phyloP scores from a whole-genome alignment of 2,113 vertebrate genomes.

The Tachuris rubrigastra region DNA sequence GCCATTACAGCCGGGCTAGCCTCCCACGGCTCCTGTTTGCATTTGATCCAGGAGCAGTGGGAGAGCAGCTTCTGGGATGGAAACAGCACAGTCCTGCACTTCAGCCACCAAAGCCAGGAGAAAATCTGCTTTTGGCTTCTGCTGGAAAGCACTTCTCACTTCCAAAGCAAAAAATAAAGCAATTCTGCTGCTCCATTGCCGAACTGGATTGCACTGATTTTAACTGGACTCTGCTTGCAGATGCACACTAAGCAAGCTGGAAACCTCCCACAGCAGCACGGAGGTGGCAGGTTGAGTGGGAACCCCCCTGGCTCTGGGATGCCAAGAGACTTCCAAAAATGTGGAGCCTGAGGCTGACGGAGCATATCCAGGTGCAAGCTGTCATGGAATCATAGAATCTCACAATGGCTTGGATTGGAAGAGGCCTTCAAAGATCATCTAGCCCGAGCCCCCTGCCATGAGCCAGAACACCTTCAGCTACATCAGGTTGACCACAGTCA shows the following conservation, averaged over 20 bases:
- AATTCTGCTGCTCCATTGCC: fast-evolving
- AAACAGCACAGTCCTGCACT: background rate
- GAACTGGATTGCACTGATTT: background rate
- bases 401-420: background rate
- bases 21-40: slow-evolving; percentile 62
- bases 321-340: background rate
- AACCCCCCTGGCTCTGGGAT: background rate
- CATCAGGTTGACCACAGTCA: background rate
- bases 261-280: background rate
- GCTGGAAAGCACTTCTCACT: fast-evolving
- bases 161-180: background rate
- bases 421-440: background rate
- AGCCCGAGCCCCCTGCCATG: background rate
- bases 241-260: background rate
- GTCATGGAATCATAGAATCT: too few relatives aligned
- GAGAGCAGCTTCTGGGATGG: slow-evolving; percentile 41
- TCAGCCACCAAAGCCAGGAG: background rate
- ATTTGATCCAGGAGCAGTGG: slow-evolving; percentile 50
- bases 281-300: background rate
- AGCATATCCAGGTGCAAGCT: background rate
- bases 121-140: background rate
- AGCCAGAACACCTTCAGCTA: background rate
- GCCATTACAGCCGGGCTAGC: slow-evolving; percentile 34
- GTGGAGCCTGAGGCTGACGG: fast-evolving
- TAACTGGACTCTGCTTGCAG: background rate